Base-by-base conservation (phyloP, 2,888 invertebrate genomes). In the Clistopyga incitator region DNA sequence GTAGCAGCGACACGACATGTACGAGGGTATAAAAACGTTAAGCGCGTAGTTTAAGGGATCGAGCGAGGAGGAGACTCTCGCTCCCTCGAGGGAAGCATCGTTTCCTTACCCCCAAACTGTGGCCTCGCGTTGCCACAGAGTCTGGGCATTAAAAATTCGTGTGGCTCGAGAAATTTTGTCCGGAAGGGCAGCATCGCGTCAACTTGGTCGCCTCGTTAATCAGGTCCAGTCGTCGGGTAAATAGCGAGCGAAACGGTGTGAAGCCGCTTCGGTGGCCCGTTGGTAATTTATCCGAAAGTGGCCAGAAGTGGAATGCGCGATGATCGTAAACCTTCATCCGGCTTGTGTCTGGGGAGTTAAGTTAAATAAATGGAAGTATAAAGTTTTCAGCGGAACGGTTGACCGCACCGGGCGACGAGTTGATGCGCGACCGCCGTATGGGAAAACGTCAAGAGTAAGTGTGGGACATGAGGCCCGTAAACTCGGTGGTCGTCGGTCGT, bases 301-400 rank as follows among this genome's bases (percentile, higher is more conserved):
- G 64, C 23, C 52, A 61, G 45, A 61, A 74, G 50, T 18, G 70
- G 50, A 47, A 47, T n/a, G 23, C 47, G 81, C 78, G 84, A 84
- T 78, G 75, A 84, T 84, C 84, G 84, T 84, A 84, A 84, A 84
- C 56, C 75, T 72, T 81, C 84, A 71, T 81, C 56, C 75, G 81
- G 76, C 82, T 81, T 81, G 86, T 79, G 82, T 81, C 74, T 34
- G 77, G 81, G 79, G 68, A 79, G 77, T 88, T 89, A 88, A 88
- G 89, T 88, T 86, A 89, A 89, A 90, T 90, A 90, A 91, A 90
- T 90, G 88, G 88, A 88, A 88, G 88, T 88, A 89, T 91, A 88
- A 90, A 90, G 85, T 90, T 90, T 90, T 90, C 89, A 90, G 81
- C 81, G 85, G 84, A 34, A 65, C 65, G 59, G 74, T 84, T 87